phyloP scores from a whole-genome alignment of 2,797 vertebrate genomes.

The Dromococcyx pavoninus region DNA sequence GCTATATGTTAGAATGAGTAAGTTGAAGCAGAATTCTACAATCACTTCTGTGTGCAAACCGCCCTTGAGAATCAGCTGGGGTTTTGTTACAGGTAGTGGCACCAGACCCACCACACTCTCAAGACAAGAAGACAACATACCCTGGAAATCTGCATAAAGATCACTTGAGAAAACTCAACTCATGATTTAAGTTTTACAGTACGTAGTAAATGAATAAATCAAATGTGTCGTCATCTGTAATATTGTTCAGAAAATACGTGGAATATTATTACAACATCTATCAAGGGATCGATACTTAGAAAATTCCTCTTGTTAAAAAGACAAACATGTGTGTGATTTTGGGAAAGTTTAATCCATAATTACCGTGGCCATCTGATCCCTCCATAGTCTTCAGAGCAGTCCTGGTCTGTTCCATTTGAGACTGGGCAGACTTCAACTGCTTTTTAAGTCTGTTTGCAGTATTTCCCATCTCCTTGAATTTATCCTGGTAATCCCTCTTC shows the following conservation, averaged over 20 bases:
- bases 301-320: not conserved
- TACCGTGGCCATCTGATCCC: conserved; percentile 83
- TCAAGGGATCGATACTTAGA: not conserved
- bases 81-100: not conserved
- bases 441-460: conserved; percentile 78
- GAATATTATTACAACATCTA: not conserved
- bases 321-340: not conserved
- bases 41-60: not conserved
- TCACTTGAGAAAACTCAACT: not conserved
- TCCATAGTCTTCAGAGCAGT: conserved; percentile 77
- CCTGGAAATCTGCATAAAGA: not conserved
- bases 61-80: not conserved
- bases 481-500: conserved; percentile 75
- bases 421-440: conserved; percentile 75
- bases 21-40: not conserved
- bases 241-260: not conserved
- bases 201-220: not conserved
- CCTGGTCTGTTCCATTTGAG: conserved; percentile 81
- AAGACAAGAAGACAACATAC: not conserved
- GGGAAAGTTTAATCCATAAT: not conserved
- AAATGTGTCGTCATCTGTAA: not conserved
- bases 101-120: not conserved
- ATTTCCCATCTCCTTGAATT: conserved; percentile 71
- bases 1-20: not conserved
- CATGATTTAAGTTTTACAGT: not conserved